Conservation (phyloP, 2,888 invertebrate species). For the Habroteleia sp. region DNA sequence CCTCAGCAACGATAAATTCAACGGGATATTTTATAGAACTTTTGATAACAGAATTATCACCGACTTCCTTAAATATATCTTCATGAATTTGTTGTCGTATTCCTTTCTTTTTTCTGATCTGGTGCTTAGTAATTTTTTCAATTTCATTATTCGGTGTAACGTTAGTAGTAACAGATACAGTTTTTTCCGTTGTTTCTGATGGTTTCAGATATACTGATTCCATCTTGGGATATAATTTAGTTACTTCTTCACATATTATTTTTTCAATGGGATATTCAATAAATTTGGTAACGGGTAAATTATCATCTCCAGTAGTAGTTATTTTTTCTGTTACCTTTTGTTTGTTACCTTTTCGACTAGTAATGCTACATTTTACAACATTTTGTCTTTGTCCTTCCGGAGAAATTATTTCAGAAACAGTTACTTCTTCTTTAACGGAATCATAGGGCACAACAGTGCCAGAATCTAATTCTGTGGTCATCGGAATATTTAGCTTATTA, state of each 20-base stretch:
- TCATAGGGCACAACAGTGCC: conserved; percentile 7
- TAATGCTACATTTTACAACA: background rate
- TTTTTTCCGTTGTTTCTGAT: background rate
- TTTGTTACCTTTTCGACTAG: conserved; percentile 4
- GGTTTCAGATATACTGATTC: conserved; percentile 5
- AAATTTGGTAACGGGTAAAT: background rate
- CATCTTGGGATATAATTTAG: conserved; percentile 4
- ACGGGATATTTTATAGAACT: conserved; percentile 5
- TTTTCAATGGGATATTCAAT: conserved; percentile 7
- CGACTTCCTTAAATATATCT: conserved; percentile 9
- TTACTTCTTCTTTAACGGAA: background rate
- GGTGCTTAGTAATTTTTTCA: conserved; percentile 8
- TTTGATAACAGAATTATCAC: background rate
- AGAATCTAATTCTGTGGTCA: background rate
- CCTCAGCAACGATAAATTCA: conserved; percentile 14
- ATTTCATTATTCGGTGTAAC: background rate
- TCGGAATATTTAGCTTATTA: too few species aligned
- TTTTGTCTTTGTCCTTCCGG: background rate
- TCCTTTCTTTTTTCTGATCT: conserved; percentile 6
- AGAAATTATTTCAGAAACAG: background rate
- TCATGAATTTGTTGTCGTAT: background rate
- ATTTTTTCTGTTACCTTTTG: conserved; percentile 15
- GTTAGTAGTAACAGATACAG: background rate
- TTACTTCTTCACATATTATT: conserved; percentile 8
- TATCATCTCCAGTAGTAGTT: background rate